These are phyloP conservation scores for Drosophila parthenogenetica DNA, from an alignment of 2,888 invertebrate species.

Conservation along the genomic window DNA sequence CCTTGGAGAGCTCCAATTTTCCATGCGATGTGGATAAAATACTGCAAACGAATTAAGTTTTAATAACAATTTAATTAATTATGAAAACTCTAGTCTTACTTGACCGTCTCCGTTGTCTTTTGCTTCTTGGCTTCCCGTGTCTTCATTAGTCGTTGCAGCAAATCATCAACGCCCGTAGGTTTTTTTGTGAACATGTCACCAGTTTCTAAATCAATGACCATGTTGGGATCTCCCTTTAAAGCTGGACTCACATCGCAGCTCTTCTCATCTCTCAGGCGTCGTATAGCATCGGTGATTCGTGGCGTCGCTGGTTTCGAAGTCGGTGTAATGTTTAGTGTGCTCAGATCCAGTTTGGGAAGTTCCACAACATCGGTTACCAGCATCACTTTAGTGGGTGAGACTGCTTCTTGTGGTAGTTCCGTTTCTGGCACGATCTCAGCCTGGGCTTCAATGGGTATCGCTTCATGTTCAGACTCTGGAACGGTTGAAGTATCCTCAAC, in stretches of 20 bases:
- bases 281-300: conserved; percentile 67
- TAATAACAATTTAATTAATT: no score
- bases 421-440: not conserved
- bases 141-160: conserved; percentile 90
- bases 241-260: conserved; percentile 84
- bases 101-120: conserved; percentile 86
- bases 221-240: conserved; percentile 86
- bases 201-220: conserved; percentile 88
- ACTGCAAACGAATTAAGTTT: conserved; percentile 74
- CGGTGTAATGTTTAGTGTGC: conserved; percentile 62
- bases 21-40: conserved; percentile 85
- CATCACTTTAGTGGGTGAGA: conserved; percentile 38
- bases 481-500: not conserved
- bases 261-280: conserved; percentile 65
- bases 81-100: conserved; percentile 53
- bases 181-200: conserved; percentile 84
- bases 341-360: conserved; percentile 77
- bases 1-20: conserved; percentile 84
- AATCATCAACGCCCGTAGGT: conserved; percentile 87
- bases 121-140: conserved; percentile 87
- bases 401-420: not conserved
- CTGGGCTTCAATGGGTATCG: not conserved
- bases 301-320: conserved; percentile 54
- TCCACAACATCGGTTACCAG: conserved; percentile 71
- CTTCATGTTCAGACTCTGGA: not conserved